Percentiles rank a stretch among this genome's conserved stretches.
Conservation (phyloP, 2,113 vertebrate genomes). For the Tychaedon coryphoeus region DNA sequence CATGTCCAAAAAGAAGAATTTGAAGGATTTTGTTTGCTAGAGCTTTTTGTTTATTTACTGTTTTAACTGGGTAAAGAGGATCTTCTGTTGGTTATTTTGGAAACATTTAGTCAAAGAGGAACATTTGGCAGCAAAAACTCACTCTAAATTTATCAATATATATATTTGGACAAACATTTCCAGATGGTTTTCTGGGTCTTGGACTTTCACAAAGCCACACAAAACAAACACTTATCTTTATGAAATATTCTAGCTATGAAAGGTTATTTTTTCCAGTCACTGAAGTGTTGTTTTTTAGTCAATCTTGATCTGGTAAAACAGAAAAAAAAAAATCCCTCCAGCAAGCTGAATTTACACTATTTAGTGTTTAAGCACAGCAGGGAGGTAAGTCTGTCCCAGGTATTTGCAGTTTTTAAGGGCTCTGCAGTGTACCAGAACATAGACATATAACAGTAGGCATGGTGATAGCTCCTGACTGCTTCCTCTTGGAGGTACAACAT, state of each 20-base stretch:
- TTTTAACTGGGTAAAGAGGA: neutral
- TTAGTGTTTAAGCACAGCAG: conserved; percentile 23
- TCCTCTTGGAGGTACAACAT: neutral
- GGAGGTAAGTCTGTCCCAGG: neutral
- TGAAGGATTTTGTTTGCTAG: neutral
- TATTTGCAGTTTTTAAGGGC: neutral
- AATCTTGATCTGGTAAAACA: neutral
- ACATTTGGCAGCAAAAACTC: conserved; percentile 21
- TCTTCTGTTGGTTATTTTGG: neutral
- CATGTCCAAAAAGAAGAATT: neutral
- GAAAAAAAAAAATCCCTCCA: neutral
- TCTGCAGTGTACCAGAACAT: neutral
- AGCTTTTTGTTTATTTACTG: conserved; percentile 16
- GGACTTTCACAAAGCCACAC: conserved; percentile 10
- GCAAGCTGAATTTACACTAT: neutral
- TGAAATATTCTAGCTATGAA: conserved; percentile 24
- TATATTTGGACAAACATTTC: conserved; percentile 46
- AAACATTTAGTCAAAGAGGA: conserved; percentile 30
- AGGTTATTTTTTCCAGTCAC: conserved; percentile 12
- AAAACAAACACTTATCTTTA: conserved; percentile 15
- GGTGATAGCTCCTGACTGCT: neutral
- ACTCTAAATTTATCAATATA: conserved; percentile 40
- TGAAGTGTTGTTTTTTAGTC: conserved; percentile 18
- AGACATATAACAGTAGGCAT: accelerated
- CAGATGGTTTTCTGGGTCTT: conserved; percentile 22